Base-by-base conservation (phyloP, 2,797 vertebrate species). In the Manis crassicaudata region DNA sequence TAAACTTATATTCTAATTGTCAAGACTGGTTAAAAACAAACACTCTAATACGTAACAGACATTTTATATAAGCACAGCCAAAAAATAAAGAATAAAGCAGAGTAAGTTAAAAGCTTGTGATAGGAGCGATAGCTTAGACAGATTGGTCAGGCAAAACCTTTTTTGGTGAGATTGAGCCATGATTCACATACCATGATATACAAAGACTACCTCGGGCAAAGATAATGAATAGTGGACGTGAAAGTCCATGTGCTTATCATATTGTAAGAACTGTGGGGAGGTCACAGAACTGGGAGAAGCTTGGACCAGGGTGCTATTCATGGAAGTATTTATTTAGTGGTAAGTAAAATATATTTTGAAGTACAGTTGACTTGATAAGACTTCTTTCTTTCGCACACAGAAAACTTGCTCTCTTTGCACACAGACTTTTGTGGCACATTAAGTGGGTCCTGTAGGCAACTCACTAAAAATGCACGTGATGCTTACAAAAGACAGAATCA, bases 191-290 rank as follows among this genome's bases (percentile, higher is more conserved):
- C 17, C 58, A 20, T 2, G 23, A 23, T 5, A 12, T 5, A 21
- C 1, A 29, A 18, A 29, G 56, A 23, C 27, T 1, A 18, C 11
- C 29, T 43, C 23, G 6, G 32, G 50, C 0, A 6, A n/a, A 80
- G 35, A 46, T 46, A 46, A 46, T 46, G 10, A 5, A 6, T 0
- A 4, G 3, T 4, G 32, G 25, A 5, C 7, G 12, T 12, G 58
- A 13, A 63, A 65, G 17, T 2, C 32, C 23, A 0, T 0, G 0
- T 54, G 37, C n/a, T 18, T 23, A 1, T 29, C 37, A 5, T 0
- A 1, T 1, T 12, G 13, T 9, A 40, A 23, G 60, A 21, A n/a
- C 2, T 6, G 14, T 2, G 0, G 2, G 16, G 18, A 43, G 25
- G 3, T 25, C 40, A 4, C 7, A 25, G 20, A 37, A 18, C 8